Evolutionary conservation across 2,113 vertebrate species (phyloP), one percentile per base, ranked within the genome.

Genomic region (Silurus meridionalis): DNA sequence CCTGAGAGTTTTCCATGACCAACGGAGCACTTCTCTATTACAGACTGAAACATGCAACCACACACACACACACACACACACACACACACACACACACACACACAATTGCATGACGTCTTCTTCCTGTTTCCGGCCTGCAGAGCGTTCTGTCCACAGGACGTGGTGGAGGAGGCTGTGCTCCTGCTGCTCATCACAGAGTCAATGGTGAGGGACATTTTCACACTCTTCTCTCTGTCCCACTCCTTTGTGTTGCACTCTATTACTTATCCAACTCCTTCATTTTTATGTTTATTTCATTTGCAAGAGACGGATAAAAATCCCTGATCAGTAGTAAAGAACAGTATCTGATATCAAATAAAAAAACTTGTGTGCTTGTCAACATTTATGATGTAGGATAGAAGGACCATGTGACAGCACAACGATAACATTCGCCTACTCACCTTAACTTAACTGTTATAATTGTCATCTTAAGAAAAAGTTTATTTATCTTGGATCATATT

Each of bases 101-200:
- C 69, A 77, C 82, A 88, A 77, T 81, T 89, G 86, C 77, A 86
- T 93, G 90, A 91, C 90, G 86, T 86, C 88, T 86, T 89, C 84
- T 91, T 92, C 67, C 86, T 92, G 63, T 61, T 92, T 92, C 14
- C 91, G 91, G 94, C 90, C 94, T 93, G 90, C 95, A 99, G 98
- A 91, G 95, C 95, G 69, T 99, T 97, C 94, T 99, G 97, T 94
- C 98, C 98, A 7, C 97, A 97, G 91, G 97, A 99, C 95, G 98
- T 98, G 90, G 96, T 99, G 55, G 98, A 99, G 94, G 98, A 99
- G 91, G 97, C 97, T 77, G 96, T 99, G 67, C 94, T 99, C 87
- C 95, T 99, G 87, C 96, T 99, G 71, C 94, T 99, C 90, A 96
- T 99, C 95, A 96, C 97, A 25, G 98, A 99, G 91, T 98, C 97